Conservation (phyloP, 2,113 vertebrate species). For the Polyodon spathula region DNA sequence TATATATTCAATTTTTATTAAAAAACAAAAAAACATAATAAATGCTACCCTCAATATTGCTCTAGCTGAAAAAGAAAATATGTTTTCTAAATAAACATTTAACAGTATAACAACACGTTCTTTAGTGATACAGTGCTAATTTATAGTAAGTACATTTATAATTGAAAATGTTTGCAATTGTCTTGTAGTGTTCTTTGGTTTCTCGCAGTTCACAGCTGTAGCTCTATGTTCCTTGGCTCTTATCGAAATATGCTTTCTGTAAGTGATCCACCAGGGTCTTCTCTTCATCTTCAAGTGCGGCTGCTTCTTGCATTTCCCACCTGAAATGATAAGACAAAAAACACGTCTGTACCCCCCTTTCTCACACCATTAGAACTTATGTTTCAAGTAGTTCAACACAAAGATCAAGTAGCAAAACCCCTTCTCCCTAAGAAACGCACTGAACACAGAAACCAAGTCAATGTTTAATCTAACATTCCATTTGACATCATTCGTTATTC, state of each 20-base stretch:
- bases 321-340: slow-evolving; percentile 52
- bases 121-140: background rate
- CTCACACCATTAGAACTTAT: slow-evolving; percentile 5
- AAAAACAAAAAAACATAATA: background rate
- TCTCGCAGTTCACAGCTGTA: slow-evolving; percentile 28
- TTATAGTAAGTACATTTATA: slow-evolving; percentile 18
- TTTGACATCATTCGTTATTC: too few species aligned
- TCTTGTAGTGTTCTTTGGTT: slow-evolving; percentile 18
- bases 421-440: slow-evolving; percentile 1
- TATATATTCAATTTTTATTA: too few species aligned
- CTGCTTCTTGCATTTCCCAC: slow-evolving; percentile 83
- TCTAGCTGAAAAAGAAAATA: too few species aligned
- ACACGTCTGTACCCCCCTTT: slow-evolving; percentile 6
- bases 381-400: slow-evolving; percentile 11
- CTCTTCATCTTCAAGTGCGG: slow-evolving; percentile 72
- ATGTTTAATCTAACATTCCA: background rate
- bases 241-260: slow-evolving; percentile 56
- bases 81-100: slow-evolving; percentile 3
- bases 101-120: background rate
- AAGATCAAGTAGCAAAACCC: slow-evolving; percentile 15
- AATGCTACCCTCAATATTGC: background rate
- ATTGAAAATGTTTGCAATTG: slow-evolving; percentile 30
- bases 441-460: background rate
- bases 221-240: slow-evolving; percentile 27
- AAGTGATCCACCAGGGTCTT: slow-evolving; percentile 68